These are phyloP conservation scores for Sebastes nivosus DNA, from an alignment of 2,797 vertebrate genomes.

Conservation along the genomic window DNA sequence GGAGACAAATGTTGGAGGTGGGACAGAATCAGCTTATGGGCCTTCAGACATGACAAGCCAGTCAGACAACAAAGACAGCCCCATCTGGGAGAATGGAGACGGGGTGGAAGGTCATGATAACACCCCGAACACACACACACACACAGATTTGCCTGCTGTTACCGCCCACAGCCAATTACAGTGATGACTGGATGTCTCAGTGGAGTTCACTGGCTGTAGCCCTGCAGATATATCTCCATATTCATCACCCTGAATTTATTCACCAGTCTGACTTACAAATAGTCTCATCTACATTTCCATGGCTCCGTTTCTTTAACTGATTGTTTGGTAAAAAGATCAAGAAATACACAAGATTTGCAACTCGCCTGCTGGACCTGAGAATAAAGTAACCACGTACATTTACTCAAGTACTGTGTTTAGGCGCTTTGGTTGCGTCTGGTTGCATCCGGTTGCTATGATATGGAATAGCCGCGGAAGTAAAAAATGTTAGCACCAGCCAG, in stretches of 20 bases:
- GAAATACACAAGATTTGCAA: background rate
- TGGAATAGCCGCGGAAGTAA: too few relatives aligned
- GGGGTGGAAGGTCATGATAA: slow-evolving; percentile 67
- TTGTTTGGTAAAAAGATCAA: slow-evolving; percentile 8
- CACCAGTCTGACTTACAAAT: slow-evolving; percentile 27
- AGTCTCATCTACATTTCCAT: slow-evolving; percentile 28
- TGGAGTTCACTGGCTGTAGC: slow-evolving; percentile 16
- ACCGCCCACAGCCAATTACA: slow-evolving; percentile 51
- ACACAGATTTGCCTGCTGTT: slow-evolving; percentile 45
- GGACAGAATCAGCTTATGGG: slow-evolving; percentile 37
- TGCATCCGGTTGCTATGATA: too few relatives aligned
- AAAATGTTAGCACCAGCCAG: too few relatives aligned
- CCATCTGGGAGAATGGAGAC: slow-evolving; percentile 62
- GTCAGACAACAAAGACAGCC: slow-evolving; percentile 68
- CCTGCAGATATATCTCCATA: slow-evolving; percentile 47
- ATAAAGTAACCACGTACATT: background rate
- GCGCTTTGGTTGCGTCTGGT: too few relatives aligned
- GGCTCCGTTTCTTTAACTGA: slow-evolving; percentile 4
- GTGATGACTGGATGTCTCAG: slow-evolving; percentile 34
- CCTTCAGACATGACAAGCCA: slow-evolving; percentile 43
- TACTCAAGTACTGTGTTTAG: background rate
- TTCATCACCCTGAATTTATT: slow-evolving; percentile 53
- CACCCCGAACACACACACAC: slow-evolving; percentile 15
- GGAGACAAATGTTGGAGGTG: slow-evolving; percentile 15
- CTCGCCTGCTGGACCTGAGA: background rate